Evolutionary conservation across 2,888 invertebrate genomes (phyloP), one percentile per base, ranked within the genome.

Genomic region (Patella ulyssiponensis): DNA sequence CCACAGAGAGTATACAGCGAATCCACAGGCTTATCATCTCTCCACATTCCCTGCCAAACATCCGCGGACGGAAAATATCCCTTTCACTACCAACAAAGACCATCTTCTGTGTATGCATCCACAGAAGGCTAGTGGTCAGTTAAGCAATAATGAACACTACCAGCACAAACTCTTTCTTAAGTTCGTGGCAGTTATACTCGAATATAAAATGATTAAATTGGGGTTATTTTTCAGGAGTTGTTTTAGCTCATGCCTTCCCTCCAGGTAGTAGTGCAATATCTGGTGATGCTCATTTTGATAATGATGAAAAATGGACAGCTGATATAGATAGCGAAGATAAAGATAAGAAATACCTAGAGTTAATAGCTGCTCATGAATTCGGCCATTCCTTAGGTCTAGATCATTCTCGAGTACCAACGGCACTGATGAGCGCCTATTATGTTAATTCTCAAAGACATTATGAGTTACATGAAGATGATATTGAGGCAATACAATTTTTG

Each of bases 241-340:
- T 76, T 33, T 71, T 76, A 20, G 76, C 76, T 33, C 76, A 76
- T 69, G 76, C 76, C 33, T 76, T 71, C 44, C 54, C 71, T 14
- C 76, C 76, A n/a, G 76, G 76, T 15, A 3, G 51, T 17, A n/a
- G 44, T 5, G 71, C 69, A 15, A 51, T 76, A 44, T 53, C 76
- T 12, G 76, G 76, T 71, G 76, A 76, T 23, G 71, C 71, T 27
- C 76, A 76, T 58, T 76, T 76, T 56, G 76, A 76, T 58, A 56
- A 76, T 51, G 76, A 76, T n/a, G 76, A 76, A 51, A n/a, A 33
- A n/a, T 76, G 76, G 76, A 76, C 76, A 3, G 56, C 56, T 0
- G 71, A 76, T 20, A 51, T 20, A 4, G 44, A 71, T 44, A 71
- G 64, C 69, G 69, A 58, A 51, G 69, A 64, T 64, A 64, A 69